Conservation (phyloP, 2,797 vertebrate species). For the Gymnopithys bicolor region DNA sequence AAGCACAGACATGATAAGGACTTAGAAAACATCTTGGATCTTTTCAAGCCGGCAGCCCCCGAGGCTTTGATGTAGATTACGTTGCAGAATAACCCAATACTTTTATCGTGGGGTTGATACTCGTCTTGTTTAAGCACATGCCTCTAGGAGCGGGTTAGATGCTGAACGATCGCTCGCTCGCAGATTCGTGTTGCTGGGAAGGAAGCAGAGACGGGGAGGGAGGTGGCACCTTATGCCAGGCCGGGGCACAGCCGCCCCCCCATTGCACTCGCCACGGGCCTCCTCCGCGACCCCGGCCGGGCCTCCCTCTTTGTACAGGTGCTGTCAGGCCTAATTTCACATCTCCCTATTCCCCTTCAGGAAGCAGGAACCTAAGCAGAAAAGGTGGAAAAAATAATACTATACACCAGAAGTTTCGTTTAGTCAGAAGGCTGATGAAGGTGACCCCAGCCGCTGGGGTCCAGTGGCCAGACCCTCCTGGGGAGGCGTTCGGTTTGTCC, state of each 20-base stretch:
- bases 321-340: neutral
- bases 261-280: neutral
- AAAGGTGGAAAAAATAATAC: neutral
- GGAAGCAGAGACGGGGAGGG: neutral
- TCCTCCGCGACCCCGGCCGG: neutral
- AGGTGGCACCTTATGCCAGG: neutral
- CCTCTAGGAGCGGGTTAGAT: constrained; percentile 21
- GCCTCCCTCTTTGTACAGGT: neutral
- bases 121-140: constrained; percentile 61
- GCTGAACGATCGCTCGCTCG: neutral
- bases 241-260: neutral
- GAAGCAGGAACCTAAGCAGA: neutral
- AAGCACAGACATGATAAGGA: constrained; percentile 81
- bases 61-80: constrained; percentile 78
- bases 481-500: neutral
- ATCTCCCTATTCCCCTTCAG: neutral
- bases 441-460: neutral
- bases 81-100: constrained; percentile 72
- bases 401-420: neutral
- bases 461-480: neutral
- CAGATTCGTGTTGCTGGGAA: neutral
- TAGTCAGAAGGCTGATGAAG: neutral
- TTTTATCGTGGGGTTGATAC: constrained; percentile 67
- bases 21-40: constrained; percentile 72
- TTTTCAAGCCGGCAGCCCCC: constrained; percentile 75